Percentiles rank a stretch among this genome's conserved stretches.
Evolutionary conservation across 2,888 invertebrate species (phyloP).

Genomic region (Bombylius major): DNA sequence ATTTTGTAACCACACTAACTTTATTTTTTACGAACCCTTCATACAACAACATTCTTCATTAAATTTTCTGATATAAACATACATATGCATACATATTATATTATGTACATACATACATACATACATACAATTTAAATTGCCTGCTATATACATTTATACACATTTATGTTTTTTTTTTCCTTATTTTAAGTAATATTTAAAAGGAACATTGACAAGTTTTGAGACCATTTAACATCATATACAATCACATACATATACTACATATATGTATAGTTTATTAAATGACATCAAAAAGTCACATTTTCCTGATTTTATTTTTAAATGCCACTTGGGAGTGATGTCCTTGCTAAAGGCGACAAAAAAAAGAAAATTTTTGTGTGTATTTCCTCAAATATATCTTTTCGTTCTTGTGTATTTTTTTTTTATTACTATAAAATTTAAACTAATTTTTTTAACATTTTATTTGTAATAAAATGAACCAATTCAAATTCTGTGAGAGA

Average conservation of each 20-base stretch:
- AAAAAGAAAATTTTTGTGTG: background rate
- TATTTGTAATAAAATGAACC: slow-evolving; percentile 4
- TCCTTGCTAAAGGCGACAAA: background rate
- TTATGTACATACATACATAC: no score
- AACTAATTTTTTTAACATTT: background rate
- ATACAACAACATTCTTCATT: no score
- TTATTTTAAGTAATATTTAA: no score
- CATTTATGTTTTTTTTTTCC: no score
- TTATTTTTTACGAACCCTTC: background rate
- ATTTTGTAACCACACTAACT: background rate
- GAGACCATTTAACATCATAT: no score
- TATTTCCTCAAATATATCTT: no score
- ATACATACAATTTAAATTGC: background rate
- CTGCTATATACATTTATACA: background rate
- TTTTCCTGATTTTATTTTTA: slow-evolving; percentile 7
- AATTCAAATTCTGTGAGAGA: slow-evolving; percentile 5
- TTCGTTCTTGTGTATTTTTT: background rate
- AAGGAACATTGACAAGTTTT: no score
- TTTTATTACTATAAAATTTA: background rate
- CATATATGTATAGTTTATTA: background rate
- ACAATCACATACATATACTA: background rate
- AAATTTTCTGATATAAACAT: no score
- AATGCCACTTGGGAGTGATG: background rate
- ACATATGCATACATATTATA: no score
- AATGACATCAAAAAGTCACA: background rate